Percentiles rank a stretch among this genome's conserved stretches.
phyloP scores from a whole-genome alignment of 1,140 invertebrate species.

The Venturia canescens region DNA sequence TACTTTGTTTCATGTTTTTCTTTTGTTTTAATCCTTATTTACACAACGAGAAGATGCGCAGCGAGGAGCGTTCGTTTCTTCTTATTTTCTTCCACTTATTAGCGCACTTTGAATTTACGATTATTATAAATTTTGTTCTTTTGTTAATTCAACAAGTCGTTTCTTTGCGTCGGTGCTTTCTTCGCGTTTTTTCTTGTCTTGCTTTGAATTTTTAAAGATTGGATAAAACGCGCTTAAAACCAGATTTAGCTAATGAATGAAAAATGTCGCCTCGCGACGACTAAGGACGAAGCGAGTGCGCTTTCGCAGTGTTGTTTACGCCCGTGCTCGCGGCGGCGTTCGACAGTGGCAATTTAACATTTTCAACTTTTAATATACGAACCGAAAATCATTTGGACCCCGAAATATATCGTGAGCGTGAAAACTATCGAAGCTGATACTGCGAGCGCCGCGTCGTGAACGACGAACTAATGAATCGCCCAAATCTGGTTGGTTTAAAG shows the following conservation, averaged over 20 bases:
- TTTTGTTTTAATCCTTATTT: conserved; percentile 8
- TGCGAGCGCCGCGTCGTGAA: no score
- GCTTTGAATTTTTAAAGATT: not conserved
- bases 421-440: no score
- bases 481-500: no score
- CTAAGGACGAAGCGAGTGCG: not conserved
- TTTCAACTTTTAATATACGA: not conserved
- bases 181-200: not conserved
- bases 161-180: not conserved
- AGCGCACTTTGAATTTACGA: not conserved
- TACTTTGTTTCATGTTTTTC: no score
- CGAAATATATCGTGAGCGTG: no score
- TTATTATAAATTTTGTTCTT: conserved; percentile 4
- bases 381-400: no score
- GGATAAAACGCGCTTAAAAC: no score
- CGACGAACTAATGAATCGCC: no score
- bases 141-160: conserved; percentile 19
- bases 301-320: conserved; percentile 10
- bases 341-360: conserved; percentile 42
- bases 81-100: not conserved
- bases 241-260: no score
- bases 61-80: not conserved
- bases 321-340: conserved; percentile 9
- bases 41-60: conserved; percentile 1
- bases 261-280: not conserved